Evolutionary conservation across 2,797 vertebrate species (phyloP), one percentile per base, ranked within the genome.

Genomic region (Danio jaintianensis): DNA sequence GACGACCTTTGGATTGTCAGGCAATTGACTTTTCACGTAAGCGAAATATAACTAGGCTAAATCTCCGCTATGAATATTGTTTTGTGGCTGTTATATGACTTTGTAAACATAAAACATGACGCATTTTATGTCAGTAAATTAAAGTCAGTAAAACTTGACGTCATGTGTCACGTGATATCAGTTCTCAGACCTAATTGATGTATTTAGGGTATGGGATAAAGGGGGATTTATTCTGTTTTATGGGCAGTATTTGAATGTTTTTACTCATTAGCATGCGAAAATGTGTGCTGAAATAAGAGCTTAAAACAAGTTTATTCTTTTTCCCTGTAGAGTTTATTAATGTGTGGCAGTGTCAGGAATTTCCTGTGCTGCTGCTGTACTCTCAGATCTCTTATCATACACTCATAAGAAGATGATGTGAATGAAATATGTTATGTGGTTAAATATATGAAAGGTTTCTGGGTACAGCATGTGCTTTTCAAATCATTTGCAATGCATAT

Each of bases 1-100:
- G n/a, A 16, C 56, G 66, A 70, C 76, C 45, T 78, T 78, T 78
- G 55, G 56, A 50, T 61, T 69, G 36, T 40, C 40, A 38, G 4
- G 11, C 12, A 20, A 29, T 45, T 47, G n/a, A 6, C 4, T 29
- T 18, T 8, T 68, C 11, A 20, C 11, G 22, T 43, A 48, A 8
- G 16, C 47, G 3, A 29, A 29, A 29, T 78, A 20, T 20, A 48
- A 48, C 1, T 29, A 29, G 29, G 3, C 1, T 15, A 36, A 48
- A 67, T 47, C 47, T 10, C 2, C 10, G 10, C 62, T 6, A 38
- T 77, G 47, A 47, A 67, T 77, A 16, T 13, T n/a, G 4, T 13
- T 47, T 47, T 56, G 22, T 36, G 56, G 4, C 18, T 11, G 63
- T 20, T 45, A 47, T 12, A 66, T 5, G 22, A 45, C 36, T 36